These are phyloP conservation scores for Gymnarchus niloticus DNA, from an alignment of 2,113 vertebrate genomes.

Conservation along the genomic window DNA sequence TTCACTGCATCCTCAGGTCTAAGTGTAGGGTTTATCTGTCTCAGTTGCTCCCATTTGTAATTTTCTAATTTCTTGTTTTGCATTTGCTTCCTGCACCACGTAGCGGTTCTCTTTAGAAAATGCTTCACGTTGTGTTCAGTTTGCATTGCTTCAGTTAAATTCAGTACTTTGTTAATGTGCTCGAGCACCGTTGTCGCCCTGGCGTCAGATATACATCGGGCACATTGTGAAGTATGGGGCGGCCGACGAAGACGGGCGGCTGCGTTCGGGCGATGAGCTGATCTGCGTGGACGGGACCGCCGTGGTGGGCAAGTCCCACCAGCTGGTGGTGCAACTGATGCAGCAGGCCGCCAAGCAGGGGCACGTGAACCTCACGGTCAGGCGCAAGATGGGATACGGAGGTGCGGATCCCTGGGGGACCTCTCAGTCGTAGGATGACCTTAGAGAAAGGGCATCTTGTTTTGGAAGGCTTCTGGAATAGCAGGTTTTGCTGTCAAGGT, in stretches of 20 bases:
- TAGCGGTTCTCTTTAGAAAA: not conserved
- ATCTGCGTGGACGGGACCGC: conserved; percentile 94
- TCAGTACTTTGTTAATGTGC: no score
- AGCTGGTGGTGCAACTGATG: conserved; percentile 97
- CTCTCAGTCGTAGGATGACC: not conserved
- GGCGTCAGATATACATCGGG: conserved; percentile 94
- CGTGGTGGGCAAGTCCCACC: conserved; percentile 94
- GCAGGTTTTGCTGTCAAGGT: not conserved
- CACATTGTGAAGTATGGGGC: conserved; percentile 96
- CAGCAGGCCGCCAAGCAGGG: conserved; percentile 97
- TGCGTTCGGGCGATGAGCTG: conserved; percentile 92
- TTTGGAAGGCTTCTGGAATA: no score
- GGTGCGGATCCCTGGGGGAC: conserved; percentile 54
- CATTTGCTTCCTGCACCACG: not conserved
- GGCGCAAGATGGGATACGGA: conserved; percentile 87
- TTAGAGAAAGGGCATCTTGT: not conserved
- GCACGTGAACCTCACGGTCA: conserved; percentile 91
- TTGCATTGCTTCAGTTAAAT: conserved; percentile 83
- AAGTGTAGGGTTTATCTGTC: not conserved
- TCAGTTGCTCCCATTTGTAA: not conserved
- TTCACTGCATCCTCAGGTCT: not conserved
- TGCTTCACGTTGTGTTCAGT: conserved; percentile 61
- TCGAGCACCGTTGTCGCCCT: not conserved
- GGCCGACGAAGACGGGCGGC: conserved; percentile 88
- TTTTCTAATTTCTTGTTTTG: not conserved